phyloP scores from a whole-genome alignment of 2,888 invertebrate genomes.

The Leucophora obtusa region DNA sequence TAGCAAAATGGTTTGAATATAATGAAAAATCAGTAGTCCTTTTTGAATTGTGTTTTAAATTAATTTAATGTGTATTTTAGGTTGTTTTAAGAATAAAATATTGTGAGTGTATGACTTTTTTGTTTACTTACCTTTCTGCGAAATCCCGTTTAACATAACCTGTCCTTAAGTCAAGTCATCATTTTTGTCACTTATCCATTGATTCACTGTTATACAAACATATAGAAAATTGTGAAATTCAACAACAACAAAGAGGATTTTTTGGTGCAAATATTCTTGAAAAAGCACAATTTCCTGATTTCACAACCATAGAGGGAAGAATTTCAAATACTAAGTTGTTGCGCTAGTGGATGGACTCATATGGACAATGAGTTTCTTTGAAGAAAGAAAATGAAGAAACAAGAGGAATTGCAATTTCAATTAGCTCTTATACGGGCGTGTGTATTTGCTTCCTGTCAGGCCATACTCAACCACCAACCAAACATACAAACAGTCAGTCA shows the following conservation, averaged over 20 bases:
- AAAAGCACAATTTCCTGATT: constrained; percentile 25
- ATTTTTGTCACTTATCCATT: too few species aligned
- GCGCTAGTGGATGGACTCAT: constrained; percentile 24
- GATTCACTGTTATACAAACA: background rate
- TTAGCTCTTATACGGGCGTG: constrained; percentile 56
- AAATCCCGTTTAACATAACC: too few species aligned
- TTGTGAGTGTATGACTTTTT: too few species aligned
- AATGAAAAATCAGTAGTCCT: too few species aligned
- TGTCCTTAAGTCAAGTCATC: too few species aligned
- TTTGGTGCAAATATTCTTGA: constrained; percentile 2
- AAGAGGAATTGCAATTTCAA: constrained; percentile 50
- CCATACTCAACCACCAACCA: constrained; percentile 16
- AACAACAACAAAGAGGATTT: constrained; percentile 17
- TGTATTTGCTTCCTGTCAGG: constrained; percentile 55
- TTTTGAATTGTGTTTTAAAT: too few species aligned
- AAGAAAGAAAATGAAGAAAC: constrained; percentile 27
- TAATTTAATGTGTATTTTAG: too few species aligned
- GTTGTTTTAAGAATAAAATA: too few species aligned
- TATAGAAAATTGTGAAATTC: constrained; percentile 34
- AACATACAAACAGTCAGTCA: constrained; percentile 34
- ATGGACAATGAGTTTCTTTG: constrained; percentile 35
- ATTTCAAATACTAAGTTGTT: constrained; percentile 15
- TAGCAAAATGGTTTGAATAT: too few species aligned
- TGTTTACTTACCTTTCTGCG: too few species aligned
- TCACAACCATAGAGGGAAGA: constrained; percentile 40